phyloP scores from a whole-genome alignment of 1,140 invertebrate species.

The Arion vulgaris region DNA sequence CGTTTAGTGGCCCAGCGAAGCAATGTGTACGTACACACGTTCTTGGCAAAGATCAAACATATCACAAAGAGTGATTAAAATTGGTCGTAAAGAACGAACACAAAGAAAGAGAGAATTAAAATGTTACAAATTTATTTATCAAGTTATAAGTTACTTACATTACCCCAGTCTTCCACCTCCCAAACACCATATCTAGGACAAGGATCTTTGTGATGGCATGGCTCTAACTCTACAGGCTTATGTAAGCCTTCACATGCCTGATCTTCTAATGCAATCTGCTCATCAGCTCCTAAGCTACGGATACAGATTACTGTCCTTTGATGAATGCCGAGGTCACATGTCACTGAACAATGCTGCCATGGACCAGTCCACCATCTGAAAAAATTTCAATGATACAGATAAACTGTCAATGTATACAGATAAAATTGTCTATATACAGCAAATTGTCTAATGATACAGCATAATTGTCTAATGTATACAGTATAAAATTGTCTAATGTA shows the following conservation, averaged over 20 bases:
- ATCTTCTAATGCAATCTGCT: conserved; percentile 81
- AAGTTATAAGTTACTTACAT: conserved; percentile 56
- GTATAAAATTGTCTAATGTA: too few relatives aligned
- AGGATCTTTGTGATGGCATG: conserved; percentile 77
- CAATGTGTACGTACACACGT: too few relatives aligned
- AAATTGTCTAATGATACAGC: too few relatives aligned
- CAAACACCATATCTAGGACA: conserved; percentile 73
- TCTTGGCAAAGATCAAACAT: too few relatives aligned
- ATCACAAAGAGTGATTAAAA: too few relatives aligned
- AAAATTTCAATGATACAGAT: neutral
- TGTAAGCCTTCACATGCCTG: conserved; percentile 76
- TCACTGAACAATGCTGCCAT: conserved; percentile 86
- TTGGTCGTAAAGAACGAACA: too few relatives aligned
- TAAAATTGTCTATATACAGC: too few relatives aligned
- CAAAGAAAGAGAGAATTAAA: too few relatives aligned
- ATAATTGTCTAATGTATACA: too few relatives aligned
- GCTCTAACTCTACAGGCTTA: conserved; percentile 78
- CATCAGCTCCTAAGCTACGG: conserved; percentile 75
- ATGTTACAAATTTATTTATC: too few relatives aligned
- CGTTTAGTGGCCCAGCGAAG: too few relatives aligned
- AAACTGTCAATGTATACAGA: too few relatives aligned
- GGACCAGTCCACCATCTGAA: conserved; percentile 85
- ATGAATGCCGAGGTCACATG: conserved; percentile 78
- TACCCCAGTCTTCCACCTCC: conserved; percentile 66
- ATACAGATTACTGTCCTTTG: conserved; percentile 85